Conservation (phyloP, 64 coral and sea anemone species). For the Montipora foliosa region DNA sequence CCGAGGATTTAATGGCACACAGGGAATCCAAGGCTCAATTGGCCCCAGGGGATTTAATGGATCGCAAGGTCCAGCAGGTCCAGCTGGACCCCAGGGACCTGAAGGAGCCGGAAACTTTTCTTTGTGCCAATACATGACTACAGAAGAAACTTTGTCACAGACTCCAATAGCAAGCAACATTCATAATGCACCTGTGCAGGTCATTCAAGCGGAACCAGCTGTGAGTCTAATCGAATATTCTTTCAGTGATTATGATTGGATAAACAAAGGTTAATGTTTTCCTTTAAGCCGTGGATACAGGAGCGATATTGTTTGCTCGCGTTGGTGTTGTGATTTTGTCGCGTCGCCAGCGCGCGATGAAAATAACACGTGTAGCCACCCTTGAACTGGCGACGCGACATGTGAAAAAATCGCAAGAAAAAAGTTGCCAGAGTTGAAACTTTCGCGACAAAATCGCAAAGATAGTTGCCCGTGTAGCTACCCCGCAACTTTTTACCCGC, state of each 20-base stretch:
- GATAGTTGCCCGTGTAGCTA: too few relatives aligned
- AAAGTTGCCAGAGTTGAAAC: too few relatives aligned
- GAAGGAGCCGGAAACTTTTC: slow-evolving; percentile 47
- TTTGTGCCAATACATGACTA: slow-evolving; percentile 28
- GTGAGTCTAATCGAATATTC: not conserved
- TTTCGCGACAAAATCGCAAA: too few relatives aligned
- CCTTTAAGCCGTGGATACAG: too few relatives aligned
- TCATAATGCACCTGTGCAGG: not conserved
- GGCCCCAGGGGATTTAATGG: slow-evolving; percentile 46
- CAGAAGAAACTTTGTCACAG: not conserved
- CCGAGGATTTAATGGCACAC: slow-evolving; percentile 63
- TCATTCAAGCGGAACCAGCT: not conserved
- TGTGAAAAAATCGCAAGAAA: too few relatives aligned
- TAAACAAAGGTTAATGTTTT: not conserved
- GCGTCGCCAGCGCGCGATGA: too few relatives aligned
- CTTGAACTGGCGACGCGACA: too few relatives aligned
- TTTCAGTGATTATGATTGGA: not conserved
- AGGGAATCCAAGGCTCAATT: slow-evolving; percentile 31
- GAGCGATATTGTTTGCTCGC: too few relatives aligned
- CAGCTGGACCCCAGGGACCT: slow-evolving; percentile 26
- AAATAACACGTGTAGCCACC: too few relatives aligned
- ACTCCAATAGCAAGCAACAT: not conserved
- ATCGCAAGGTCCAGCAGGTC: slow-evolving; percentile 9
- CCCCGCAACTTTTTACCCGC: too few relatives aligned
- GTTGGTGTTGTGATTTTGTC: too few relatives aligned